Evolutionary conservation across 1,140 invertebrate species (phyloP).

Genomic region (Eupristina koningsbergeri): DNA sequence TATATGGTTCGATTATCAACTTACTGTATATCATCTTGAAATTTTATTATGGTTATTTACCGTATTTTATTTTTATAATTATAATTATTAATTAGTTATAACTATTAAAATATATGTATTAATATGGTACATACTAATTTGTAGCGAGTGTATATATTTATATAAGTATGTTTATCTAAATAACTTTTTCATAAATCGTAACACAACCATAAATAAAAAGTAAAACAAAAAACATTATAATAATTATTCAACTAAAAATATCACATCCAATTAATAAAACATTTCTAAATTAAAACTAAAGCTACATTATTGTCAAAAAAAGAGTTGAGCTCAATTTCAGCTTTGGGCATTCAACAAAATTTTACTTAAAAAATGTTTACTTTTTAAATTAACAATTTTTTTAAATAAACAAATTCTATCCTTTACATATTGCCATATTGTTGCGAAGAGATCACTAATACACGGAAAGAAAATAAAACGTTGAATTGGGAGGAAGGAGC

Average conservation of each 20-base stretch:
- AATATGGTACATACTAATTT: background rate
- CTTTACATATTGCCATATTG: slow-evolving; percentile 8
- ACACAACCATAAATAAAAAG: background rate
- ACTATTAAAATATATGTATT: background rate
- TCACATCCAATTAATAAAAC: background rate
- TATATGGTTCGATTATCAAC: background rate
- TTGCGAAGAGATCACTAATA: slow-evolving; percentile 28
- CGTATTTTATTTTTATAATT: background rate
- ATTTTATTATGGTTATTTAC: background rate
- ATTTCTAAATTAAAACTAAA: background rate
- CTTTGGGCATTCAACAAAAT: background rate
- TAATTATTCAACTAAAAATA: background rate
- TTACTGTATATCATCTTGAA: background rate
- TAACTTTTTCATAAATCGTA: background rate
- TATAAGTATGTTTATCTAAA: background rate
- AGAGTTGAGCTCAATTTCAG: background rate
- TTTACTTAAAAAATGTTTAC: background rate
- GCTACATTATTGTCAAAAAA: background rate
- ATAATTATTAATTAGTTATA: background rate
- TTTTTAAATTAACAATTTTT: slow-evolving; percentile 4
- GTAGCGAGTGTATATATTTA: no score
- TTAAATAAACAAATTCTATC: no score
- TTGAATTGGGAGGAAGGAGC: slow-evolving; percentile 11
- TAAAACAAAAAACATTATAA: background rate
- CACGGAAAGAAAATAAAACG: slow-evolving; percentile 23